phyloP scores from a whole-genome alignment of 2,888 invertebrate species.

The Melitaea athalia region DNA sequence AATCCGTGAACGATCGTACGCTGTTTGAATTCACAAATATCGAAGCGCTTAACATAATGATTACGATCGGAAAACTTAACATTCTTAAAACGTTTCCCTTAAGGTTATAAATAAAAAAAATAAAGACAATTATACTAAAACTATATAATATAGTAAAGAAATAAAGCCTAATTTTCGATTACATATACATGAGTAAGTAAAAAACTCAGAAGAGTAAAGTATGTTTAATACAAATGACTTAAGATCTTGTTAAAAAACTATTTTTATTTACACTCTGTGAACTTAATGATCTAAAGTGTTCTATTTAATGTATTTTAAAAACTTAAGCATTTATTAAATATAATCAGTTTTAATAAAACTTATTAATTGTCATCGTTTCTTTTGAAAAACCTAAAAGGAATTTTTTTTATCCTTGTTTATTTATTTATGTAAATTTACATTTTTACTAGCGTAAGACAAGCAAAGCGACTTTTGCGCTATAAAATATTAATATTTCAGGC shows the following conservation, averaged over 20 bases:
- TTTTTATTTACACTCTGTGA: too few species aligned
- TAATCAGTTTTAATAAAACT: background rate
- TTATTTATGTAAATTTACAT: too few species aligned
- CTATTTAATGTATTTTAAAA: too few species aligned
- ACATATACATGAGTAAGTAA: background rate
- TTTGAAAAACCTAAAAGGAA: too few species aligned
- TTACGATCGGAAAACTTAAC: constrained; percentile 9
- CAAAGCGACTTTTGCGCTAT: background rate
- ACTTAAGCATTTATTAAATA: background rate
- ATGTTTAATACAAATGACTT: too few species aligned
- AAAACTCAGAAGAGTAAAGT: background rate
- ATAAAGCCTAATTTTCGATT: background rate
- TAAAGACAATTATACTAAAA: background rate
- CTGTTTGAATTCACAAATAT: constrained; percentile 9
- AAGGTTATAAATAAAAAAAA: background rate
- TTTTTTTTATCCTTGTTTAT: too few species aligned
- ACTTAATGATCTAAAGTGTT: too few species aligned
- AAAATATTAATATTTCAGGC: constrained; percentile 84
- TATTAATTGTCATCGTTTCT: too few species aligned
- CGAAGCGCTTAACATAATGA: constrained; percentile 4
- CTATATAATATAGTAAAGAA: background rate
- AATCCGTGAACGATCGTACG: constrained; percentile 36
- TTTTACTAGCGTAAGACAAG: too few species aligned
- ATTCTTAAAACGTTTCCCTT: background rate
- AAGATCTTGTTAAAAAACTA: too few species aligned